Evolutionary conservation across 2,113 vertebrate species (phyloP), one percentile per base, ranked within the genome.

Genomic region (Neolamprologus cancellatus): DNA sequence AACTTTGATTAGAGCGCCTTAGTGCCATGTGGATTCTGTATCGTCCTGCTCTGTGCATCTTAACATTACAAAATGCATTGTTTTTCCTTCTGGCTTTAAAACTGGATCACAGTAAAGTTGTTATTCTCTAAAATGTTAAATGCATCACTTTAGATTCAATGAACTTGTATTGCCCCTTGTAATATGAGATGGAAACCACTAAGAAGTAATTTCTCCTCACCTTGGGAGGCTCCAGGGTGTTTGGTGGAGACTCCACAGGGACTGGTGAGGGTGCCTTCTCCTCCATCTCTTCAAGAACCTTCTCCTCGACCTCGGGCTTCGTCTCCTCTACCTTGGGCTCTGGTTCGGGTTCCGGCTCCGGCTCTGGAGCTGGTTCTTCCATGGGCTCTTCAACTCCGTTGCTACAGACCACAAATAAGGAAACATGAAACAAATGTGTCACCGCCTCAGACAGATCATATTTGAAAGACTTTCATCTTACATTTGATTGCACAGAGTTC

Each of bases 171-270:
- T 18, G 5, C 14, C n/a, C 8, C 18, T 41, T 17, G 39, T 34
- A 69, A 41, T n/a, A n/a, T 20, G 6, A 61, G 6, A 36, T 66
- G 4, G 53, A 76, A 30, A 53, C 41, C 11, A 20, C 41, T 69
- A 20, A 59, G 9, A 39, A 32, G 79, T 78, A 34, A 69, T 34
- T 34, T 2, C 2, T 20, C 5, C 85, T 69, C 84, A 99, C 98
- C 97, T 99, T 99, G 89, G 98, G 97, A 52, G 97, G 96, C 88
- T 99, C 98, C 84, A 98, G 98, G 0, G 97, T 97, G 88, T 97
- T 95, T 2, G 97, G 96, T 88, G 97, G 96, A 17, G 97, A 98
- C 90, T 99, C 98, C 76, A 95, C 96, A 17, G 98, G 98, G 85
- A 96, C 96, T 15, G 98, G 98, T 82, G 98, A 98, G 7, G 97